Evolutionary conservation across 2,113 vertebrate species (phyloP).

Genomic region (Neolamprologus variostigma): DNA sequence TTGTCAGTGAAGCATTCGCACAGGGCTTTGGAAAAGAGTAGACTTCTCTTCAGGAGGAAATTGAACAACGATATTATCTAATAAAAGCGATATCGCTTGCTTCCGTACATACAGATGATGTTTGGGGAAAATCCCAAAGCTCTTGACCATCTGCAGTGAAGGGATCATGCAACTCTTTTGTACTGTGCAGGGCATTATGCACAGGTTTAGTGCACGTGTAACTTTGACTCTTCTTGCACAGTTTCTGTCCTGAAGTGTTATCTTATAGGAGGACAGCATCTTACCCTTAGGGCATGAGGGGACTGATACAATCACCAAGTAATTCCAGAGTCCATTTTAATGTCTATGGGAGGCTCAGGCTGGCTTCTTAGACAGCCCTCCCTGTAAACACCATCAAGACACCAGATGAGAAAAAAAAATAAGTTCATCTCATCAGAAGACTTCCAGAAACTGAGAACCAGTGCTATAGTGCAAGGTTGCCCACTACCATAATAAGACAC

Average conservation of each 20-base stretch:
- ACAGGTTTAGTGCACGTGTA: background rate
- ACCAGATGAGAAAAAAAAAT: background rate
- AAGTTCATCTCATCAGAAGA: background rate
- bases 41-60: slow-evolving; percentile 6
- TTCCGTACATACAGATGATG: background rate
- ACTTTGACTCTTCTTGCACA: background rate
- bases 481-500: background rate
- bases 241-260: background rate
- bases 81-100: background rate
- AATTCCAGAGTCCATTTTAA: background rate
- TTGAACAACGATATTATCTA: slow-evolving; percentile 22
- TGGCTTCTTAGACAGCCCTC: background rate
- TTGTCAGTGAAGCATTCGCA: background rate
- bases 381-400: background rate
- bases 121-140: background rate
- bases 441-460: background rate
- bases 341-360: background rate
- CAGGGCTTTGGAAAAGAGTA: background rate
- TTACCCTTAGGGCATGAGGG: background rate
- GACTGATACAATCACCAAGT: background rate
- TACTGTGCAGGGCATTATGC: background rate
- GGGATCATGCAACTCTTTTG: background rate
- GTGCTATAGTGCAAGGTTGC: background rate
- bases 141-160: background rate
- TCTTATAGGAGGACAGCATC: background rate